Conservation (phyloP, 2,797 vertebrate species). For the Falco naumanni region DNA sequence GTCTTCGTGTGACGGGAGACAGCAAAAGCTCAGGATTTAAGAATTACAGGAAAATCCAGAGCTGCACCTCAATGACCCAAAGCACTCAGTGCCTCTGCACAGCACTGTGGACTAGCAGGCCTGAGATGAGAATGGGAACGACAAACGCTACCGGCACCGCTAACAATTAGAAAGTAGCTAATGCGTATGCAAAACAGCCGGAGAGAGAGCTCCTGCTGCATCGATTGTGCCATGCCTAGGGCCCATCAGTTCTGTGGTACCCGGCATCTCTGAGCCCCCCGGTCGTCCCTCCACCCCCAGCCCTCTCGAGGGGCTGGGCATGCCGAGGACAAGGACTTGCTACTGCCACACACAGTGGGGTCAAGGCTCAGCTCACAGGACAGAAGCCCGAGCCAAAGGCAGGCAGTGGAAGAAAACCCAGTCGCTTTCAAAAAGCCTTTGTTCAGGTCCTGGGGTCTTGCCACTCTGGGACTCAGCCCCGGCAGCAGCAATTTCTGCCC, state of each 20-base stretch:
- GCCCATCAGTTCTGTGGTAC: rapidly evolving
- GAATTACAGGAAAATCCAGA: not conserved
- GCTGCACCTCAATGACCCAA: not conserved
- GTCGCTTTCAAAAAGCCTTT: not conserved
- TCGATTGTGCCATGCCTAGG: not conserved
- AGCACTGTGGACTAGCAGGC: rapidly evolving
- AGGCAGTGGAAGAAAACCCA: not conserved
- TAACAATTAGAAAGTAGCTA: not conserved
- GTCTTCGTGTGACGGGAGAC: rapidly evolving
- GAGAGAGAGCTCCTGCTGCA: not conserved
- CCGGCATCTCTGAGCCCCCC: not conserved
- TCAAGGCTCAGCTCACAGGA: not conserved
- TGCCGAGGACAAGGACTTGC: not conserved
- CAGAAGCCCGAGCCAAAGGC: not conserved
- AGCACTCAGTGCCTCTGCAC: not conserved
- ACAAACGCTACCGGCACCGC: rapidly evolving
- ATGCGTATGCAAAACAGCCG: rapidly evolving
- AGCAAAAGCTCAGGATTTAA: not conserved
- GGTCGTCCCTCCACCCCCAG: not conserved
- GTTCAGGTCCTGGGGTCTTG: rapidly evolving
- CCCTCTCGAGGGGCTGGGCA: not conserved
- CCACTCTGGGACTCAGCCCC: rapidly evolving
- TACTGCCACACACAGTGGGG: rapidly evolving
- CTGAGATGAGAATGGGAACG: rapidly evolving
- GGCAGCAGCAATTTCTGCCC: not conserved